Percentiles rank a stretch among this genome's conserved stretches.
phyloP scores from a whole-genome alignment of 2,888 invertebrate genomes.

The Galeopsomyia nigrocyanea region DNA sequence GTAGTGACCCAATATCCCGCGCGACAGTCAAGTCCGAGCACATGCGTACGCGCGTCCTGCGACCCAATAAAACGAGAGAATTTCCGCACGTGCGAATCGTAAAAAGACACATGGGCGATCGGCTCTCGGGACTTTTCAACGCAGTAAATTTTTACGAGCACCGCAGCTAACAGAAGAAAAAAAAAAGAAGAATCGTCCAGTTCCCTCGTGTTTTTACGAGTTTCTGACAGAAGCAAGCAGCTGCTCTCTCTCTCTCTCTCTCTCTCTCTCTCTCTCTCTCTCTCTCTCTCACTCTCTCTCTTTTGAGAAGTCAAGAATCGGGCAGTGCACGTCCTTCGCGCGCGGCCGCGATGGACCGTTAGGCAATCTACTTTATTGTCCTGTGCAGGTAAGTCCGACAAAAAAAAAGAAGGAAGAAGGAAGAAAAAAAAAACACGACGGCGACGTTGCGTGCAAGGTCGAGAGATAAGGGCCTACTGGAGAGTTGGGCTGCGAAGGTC shows the following conservation, averaged over 20 bases:
- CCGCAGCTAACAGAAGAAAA: background rate
- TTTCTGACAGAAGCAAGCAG: conserved; percentile 14
- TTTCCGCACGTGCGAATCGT: conserved; percentile 18
- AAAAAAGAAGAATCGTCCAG: background rate
- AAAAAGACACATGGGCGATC: conserved; percentile 14
- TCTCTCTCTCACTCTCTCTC: too few species aligned
- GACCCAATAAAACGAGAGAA: conserved; percentile 7
- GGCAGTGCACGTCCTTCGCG: conserved; percentile 4
- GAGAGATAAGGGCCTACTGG: conserved; percentile 53
- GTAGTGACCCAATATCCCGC: too few species aligned
- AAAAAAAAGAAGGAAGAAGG: conserved; percentile 9
- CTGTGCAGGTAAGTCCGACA: background rate
- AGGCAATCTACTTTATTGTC: conserved; percentile 33
- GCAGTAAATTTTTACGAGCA: conserved; percentile 24
- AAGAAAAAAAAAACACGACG: conserved; percentile 10
- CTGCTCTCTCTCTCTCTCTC: too few species aligned
- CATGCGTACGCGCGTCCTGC: background rate
- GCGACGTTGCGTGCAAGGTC: conserved; percentile 48
- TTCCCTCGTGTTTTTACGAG: conserved; percentile 34
- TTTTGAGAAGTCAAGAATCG: conserved; percentile 4
- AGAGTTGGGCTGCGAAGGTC: conserved; percentile 55
- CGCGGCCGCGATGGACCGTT: conserved; percentile 24
- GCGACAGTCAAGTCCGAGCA: too few species aligned
- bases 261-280: too few species aligned
- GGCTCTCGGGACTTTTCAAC: background rate